Conservation (phyloP, 2,888 invertebrate species). For the Tinea trinotella region DNA sequence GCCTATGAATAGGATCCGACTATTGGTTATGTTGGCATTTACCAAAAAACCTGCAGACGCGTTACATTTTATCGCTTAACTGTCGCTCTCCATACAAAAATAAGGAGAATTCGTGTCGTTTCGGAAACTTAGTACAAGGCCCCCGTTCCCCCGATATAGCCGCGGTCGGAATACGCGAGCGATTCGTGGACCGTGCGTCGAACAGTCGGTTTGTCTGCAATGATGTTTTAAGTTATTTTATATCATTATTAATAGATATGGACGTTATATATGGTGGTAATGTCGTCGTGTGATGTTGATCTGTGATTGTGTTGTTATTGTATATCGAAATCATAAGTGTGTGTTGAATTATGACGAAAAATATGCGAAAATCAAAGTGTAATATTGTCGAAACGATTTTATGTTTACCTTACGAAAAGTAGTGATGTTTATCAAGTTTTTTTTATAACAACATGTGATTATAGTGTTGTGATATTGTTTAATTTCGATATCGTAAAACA, state of each 20-base stretch:
- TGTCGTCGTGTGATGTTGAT: background rate
- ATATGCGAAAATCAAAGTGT: background rate
- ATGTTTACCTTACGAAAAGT: background rate
- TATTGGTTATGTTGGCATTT: conserved; percentile 8
- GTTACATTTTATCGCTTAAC: background rate
- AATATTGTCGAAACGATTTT: background rate
- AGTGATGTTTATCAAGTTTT: background rate
- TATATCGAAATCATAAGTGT: background rate
- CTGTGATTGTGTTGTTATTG: background rate
- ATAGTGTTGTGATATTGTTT: background rate
- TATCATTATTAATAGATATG: conserved; percentile 2
- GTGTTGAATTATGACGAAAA: background rate
- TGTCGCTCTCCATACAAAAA: background rate
- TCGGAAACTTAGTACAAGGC: background rate
- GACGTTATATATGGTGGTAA: background rate
- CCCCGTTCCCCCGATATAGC: conserved; percentile 13
- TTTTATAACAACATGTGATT: background rate
- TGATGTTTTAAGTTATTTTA: conserved; percentile 12
- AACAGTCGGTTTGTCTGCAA: background rate
- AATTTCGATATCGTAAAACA: background rate
- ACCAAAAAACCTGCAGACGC: background rate
- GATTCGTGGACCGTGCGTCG: conserved; percentile 13
- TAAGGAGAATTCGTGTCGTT: background rate
- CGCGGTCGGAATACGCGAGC: background rate
- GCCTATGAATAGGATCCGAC: background rate